Base-by-base conservation (phyloP, 2,888 invertebrate genomes). In the Apeira syringaria region DNA sequence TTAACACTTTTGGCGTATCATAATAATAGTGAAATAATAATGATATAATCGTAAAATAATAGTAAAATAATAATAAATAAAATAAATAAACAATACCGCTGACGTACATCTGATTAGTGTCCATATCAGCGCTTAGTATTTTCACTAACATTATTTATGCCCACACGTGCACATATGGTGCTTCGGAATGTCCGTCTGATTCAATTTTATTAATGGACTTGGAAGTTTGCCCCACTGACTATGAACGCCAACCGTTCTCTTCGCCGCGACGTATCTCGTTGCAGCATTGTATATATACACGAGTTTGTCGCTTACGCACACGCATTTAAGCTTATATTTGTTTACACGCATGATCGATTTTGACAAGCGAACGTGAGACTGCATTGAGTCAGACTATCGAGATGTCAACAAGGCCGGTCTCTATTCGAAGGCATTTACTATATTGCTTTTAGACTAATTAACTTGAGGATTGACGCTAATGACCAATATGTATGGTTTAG, bases 141-240 rank as follows among this genome's bases (percentile, higher is more conserved):
- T 52, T 46, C 22, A 57, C 42, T 53, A 57, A 61, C 66, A 78
- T 78, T 82, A 81, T 83, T 80, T 84, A 84, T 82, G 65, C 61
- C 64, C 71, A 65, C 83, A 83, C 82, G 84, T 87, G 87, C 79
- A 74, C 75, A 81, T 74, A 75, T 81, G 82, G 82, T 86, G 80
- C 77, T 68, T 62, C 71, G 84, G 87, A 86, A 89, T 87, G 84
- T 82, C 80, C 74, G 82, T 79, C 81, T 87, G 89, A 87, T 88
- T 89, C 89, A 84, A 88, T 88, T 81, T 89, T 89, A 89, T 88
- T 87, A 89, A 89, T 88, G 89, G 89, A 88, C 74, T 88, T 89
- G 89, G 89, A 86, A 81, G 80, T 72, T 85, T 89, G 88, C 89
- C 89, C 89, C 71, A 82, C 75, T 87, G 85, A 88, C 82, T 83